phyloP scores from a whole-genome alignment of 2,888 invertebrate genomes.

The Ochropleura plecta region DNA sequence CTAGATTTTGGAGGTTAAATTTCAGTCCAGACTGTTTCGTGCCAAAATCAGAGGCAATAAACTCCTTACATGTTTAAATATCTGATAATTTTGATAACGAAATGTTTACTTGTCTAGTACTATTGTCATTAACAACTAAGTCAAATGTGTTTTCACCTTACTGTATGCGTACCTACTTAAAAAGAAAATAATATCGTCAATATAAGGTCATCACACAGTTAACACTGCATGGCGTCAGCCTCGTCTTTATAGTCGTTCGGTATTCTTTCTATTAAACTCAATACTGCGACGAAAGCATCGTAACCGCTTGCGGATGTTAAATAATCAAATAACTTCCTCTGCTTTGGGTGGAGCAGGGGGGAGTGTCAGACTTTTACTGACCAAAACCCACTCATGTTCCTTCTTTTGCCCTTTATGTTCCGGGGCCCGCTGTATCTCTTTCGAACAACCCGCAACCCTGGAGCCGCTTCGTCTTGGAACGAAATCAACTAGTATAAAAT shows the following conservation, averaged over 20 bases:
- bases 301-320: too few relatives aligned
- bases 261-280: neutral
- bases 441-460: too few relatives aligned
- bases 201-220: neutral
- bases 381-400: too few relatives aligned
- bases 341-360: too few relatives aligned
- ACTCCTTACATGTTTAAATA: neutral
- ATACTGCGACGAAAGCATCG: neutral
- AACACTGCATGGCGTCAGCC: neutral
- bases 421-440: too few relatives aligned
- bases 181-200: constrained; percentile 6
- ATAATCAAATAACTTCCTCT: too few relatives aligned
- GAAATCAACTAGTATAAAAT: neutral
- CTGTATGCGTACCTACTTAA: neutral
- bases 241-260: neutral
- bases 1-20: constrained; percentile 7
- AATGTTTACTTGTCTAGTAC: constrained; percentile 1
- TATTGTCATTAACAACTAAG: constrained; percentile 16
- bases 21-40: neutral
- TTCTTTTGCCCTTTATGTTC: too few relatives aligned
- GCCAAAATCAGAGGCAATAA: neutral
- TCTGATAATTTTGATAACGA: neutral
- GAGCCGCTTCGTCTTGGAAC: neutral
- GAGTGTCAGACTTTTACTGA: too few relatives aligned
- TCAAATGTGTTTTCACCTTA: constrained; percentile 7